Base-by-base conservation (phyloP, 2,797 vertebrate species). In the Chloroceryle inda region DNA sequence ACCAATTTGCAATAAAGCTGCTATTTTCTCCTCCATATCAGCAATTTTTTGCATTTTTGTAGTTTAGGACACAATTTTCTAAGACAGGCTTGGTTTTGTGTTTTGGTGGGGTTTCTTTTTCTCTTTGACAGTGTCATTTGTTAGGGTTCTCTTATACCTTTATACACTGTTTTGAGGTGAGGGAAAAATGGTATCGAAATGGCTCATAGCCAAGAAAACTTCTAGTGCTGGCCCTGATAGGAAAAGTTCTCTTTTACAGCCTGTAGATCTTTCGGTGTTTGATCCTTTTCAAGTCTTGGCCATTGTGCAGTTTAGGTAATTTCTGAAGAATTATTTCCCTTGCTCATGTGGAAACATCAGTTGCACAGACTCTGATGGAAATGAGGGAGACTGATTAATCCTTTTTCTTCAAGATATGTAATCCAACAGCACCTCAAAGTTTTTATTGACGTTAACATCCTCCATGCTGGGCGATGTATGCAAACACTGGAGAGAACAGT, bases 111-210 rank as follows among this genome's bases (percentile, higher is more conserved):
- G 13, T 29, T 52, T 52, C 10, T 42, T 44, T 68, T 45, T 66
- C 2, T 6, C 9, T 37, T 17, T 8, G 27, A 6, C 3, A 3
- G 8, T 26, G 9, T 3, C 1, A 1, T 29, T 76, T 62, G 19
- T 22, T 59, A 52, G 49, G 16, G 6, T 33, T 47, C 21, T 86
- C 1, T 5, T 72, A 21, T 6, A 52, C 18, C 5, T 13, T 50
- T 68, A 20, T 20, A 18, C 3, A 8, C 11, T 18, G 14, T 68
- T 76, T 75, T 58, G 38, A 72, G 13, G 1, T 58, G 73, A 72
- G 14, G 53, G 26, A 33, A 61, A 89, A 72, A 42, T 13, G 5
- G 5, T 68, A 37, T 47, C 4, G 31, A 27, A 67, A 68, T 27
- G 58, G 16, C 8, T 50, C 42, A 37, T 14, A n/a, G 22, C 7